A percentile compares a stretch with the other conserved stretches of the same genome.
Conservation (phyloP, 2,113 vertebrate genomes). For the Diphyllodes magnificus region DNA sequence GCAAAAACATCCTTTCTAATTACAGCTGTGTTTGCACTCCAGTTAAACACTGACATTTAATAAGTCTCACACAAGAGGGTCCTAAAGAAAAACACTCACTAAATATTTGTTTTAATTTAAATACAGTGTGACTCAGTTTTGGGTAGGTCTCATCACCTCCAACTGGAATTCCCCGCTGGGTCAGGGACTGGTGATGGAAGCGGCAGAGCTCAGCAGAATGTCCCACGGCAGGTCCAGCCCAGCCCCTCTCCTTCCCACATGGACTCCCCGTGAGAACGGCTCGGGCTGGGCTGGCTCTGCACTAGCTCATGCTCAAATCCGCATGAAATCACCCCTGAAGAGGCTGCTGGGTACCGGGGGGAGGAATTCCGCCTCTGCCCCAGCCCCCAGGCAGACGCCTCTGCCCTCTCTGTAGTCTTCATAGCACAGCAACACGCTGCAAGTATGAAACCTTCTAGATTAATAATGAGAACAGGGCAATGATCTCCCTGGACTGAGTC, state of each 20-base stretch:
- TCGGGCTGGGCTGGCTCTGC: background rate
- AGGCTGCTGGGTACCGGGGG: background rate
- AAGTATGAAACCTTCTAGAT: slow-evolving; percentile 27
- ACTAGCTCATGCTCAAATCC: background rate
- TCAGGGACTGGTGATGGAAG: slow-evolving; percentile 35
- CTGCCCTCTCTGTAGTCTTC: background rate
- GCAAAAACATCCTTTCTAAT: background rate
- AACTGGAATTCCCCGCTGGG: background rate
- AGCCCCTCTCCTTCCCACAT: background rate
- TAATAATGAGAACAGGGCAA: slow-evolving; percentile 18
- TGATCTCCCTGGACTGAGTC: slow-evolving; percentile 42
- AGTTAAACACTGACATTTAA: slow-evolving; percentile 39
- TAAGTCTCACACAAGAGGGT: slow-evolving; percentile 20
- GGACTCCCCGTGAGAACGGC: slow-evolving; percentile 9
- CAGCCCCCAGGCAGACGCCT: background rate
- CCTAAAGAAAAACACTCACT: background rate
- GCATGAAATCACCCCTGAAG: background rate
- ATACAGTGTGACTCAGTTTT: slow-evolving; percentile 13
- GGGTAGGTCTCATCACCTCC: background rate
- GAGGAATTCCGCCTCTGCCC: background rate
- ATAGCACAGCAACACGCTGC: background rate
- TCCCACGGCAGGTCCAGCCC: background rate
- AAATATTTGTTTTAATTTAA: slow-evolving; percentile 55
- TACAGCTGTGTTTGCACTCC: slow-evolving; percentile 40
- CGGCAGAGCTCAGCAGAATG: background rate